phyloP scores from a whole-genome alignment of 2,797 vertebrate species.

The Alcedo atthis region DNA sequence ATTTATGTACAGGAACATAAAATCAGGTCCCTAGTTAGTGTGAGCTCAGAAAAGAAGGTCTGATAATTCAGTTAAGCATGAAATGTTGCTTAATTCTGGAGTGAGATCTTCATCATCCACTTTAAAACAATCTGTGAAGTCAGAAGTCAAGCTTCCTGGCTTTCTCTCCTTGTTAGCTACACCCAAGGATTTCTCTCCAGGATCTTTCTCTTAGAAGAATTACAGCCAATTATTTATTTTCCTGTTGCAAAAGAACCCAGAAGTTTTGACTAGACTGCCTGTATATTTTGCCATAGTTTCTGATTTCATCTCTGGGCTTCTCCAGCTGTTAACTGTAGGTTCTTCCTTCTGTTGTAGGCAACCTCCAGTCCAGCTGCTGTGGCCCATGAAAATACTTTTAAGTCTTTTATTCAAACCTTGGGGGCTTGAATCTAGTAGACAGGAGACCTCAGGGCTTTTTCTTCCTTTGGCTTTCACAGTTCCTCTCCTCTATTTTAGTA shows the following conservation, averaged over 20 bases:
- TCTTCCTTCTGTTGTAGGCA: not conserved
- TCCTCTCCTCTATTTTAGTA: not conserved
- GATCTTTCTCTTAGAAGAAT: not conserved
- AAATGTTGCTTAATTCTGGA: not conserved
- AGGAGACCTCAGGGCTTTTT: not conserved
- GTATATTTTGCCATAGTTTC: not conserved
- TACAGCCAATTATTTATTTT: not conserved
- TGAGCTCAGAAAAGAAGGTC: not conserved
- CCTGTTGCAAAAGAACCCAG: not conserved
- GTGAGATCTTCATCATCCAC: not conserved
- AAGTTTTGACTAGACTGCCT: not conserved
- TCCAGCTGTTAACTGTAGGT: not conserved
- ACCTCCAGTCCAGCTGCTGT: not conserved
- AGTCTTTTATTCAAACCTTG: not conserved
- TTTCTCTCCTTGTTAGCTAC: not conserved
- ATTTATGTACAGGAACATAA: not conserved
- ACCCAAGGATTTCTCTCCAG: not conserved
- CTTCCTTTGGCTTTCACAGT: not conserved
- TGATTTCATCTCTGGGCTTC: not conserved
- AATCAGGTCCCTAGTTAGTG: not conserved
- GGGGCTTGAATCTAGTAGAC: not conserved
- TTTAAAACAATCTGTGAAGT: not conserved
- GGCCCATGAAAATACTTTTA: not conserved
- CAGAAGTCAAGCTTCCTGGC: not conserved
- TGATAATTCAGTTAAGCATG: not conserved